These are phyloP conservation scores for Gobio occitaniae DNA, from an alignment of 2,797 vertebrate genomes.

Conservation along the genomic window DNA sequence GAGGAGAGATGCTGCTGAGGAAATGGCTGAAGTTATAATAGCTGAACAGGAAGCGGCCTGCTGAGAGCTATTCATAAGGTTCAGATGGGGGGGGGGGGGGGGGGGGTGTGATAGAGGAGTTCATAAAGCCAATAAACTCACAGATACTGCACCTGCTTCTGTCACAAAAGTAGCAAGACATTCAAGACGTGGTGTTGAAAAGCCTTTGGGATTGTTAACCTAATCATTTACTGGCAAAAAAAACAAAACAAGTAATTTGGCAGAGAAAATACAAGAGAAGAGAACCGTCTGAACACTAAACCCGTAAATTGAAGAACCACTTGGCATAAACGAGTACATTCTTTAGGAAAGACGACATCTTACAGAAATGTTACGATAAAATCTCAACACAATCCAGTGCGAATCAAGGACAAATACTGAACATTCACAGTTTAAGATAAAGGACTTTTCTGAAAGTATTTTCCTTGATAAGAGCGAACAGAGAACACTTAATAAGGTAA, in stretches of 20 bases:
- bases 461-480: slow-evolving; percentile 31
- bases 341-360: slow-evolving; percentile 75
- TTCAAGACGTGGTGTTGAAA: slow-evolving; percentile 34
- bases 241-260: slow-evolving; percentile 20
- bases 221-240: slow-evolving; percentile 13
- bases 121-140: slow-evolving; percentile 7
- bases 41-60: slow-evolving; percentile 5
- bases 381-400: slow-evolving; percentile 76
- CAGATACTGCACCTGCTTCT: background rate
- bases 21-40: slow-evolving; percentile 21
- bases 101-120: background rate
- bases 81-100: background rate
- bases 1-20: slow-evolving; percentile 12
- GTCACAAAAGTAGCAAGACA: slow-evolving; percentile 6
- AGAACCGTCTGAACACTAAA: slow-evolving; percentile 50
- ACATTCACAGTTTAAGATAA: slow-evolving; percentile 75
- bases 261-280: slow-evolving; percentile 31
- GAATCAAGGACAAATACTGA: slow-evolving; percentile 76
- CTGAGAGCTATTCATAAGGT: slow-evolving; percentile 17
- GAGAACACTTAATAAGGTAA: slow-evolving; percentile 32
- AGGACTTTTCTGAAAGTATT: slow-evolving; percentile 55
- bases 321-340: slow-evolving; percentile 74
- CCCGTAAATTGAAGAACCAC: slow-evolving; percentile 51
- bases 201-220: slow-evolving; percentile 3
- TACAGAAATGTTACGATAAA: slow-evolving; percentile 76